Conservation (phyloP, 2,113 vertebrate genomes). For the Oriolus oriolus region DNA sequence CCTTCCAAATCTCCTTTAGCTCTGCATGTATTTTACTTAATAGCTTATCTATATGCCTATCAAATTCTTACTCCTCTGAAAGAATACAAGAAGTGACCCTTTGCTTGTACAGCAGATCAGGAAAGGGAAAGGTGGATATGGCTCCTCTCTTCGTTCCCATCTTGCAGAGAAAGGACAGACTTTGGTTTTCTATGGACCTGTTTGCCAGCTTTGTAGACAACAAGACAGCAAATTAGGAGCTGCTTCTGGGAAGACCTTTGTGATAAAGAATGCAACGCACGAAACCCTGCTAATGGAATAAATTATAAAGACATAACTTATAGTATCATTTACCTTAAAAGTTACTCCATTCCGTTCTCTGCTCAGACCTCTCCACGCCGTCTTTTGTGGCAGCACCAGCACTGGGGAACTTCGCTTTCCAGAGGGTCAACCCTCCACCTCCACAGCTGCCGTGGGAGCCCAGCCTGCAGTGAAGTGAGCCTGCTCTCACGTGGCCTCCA, state of each 20-base stretch:
- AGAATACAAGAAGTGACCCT: neutral
- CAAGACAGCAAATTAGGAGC: neutral
- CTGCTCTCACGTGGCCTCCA: neutral
- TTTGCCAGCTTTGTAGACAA: neutral
- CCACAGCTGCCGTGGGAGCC: rapidly evolving
- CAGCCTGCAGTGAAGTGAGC: neutral
- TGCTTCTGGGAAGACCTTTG: neutral
- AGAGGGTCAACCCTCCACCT: neutral
- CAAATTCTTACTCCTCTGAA: neutral
- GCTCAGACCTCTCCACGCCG: rapidly evolving
- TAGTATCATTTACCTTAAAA: neutral
- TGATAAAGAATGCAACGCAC: neutral
- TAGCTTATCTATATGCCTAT: neutral
- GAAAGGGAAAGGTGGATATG: neutral
- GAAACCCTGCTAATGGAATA: neutral
- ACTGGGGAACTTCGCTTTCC: neutral
- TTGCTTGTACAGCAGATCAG: neutral
- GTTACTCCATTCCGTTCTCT: neutral
- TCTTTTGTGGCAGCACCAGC: neutral
- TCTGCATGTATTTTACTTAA: neutral
- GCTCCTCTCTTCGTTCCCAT: neutral
- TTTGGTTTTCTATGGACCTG: neutral
- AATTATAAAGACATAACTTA: neutral
- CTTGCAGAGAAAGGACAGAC: neutral
- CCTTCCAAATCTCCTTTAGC: neutral